Percentiles rank a stretch among this genome's conserved stretches.
Conservation (phyloP, 2,888 invertebrate genomes). For the Acanthosoma haemorrhoidale region DNA sequence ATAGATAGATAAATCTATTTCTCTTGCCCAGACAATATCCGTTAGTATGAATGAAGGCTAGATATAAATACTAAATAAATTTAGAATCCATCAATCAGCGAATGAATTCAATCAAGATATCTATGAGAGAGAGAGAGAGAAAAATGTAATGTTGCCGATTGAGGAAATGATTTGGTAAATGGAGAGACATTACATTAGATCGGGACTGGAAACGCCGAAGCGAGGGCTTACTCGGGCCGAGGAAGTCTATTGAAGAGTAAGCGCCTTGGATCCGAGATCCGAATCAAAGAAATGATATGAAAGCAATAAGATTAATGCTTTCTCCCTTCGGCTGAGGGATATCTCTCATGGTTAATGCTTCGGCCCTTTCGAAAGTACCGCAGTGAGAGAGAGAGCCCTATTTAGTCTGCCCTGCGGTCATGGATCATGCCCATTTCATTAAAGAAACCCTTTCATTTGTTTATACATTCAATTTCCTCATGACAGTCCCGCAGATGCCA, state of each 20-base stretch:
- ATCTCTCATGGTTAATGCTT: not conserved
- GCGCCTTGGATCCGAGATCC: not conserved
- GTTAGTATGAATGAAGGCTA: too few species aligned
- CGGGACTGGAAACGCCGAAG: too few species aligned
- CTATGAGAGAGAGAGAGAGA: too few species aligned
- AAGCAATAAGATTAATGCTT: slow-evolving; percentile 3
- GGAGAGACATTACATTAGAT: too few species aligned
- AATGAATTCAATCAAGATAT: too few species aligned
- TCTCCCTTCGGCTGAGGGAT: not conserved
- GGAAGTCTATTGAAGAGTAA: slow-evolving; percentile 6
- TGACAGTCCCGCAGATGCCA: not conserved
- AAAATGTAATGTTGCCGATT: too few species aligned
- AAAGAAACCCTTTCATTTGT: slow-evolving; percentile 4
- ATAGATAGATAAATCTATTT: too few species aligned
- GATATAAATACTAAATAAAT: too few species aligned
- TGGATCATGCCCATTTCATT: not conserved
- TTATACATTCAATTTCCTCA: too few species aligned
- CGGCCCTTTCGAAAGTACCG: not conserved
- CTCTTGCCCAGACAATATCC: too few species aligned
- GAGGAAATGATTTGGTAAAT: too few species aligned
- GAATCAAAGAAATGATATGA: slow-evolving; percentile 7
- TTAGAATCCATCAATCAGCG: too few species aligned
- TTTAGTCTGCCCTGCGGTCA: not conserved
- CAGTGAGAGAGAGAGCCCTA: not conserved
- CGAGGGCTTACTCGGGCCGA: not conserved